Evolutionary conservation across 1,140 invertebrate species (phyloP).

Genomic region (Atta cephalotes): DNA sequence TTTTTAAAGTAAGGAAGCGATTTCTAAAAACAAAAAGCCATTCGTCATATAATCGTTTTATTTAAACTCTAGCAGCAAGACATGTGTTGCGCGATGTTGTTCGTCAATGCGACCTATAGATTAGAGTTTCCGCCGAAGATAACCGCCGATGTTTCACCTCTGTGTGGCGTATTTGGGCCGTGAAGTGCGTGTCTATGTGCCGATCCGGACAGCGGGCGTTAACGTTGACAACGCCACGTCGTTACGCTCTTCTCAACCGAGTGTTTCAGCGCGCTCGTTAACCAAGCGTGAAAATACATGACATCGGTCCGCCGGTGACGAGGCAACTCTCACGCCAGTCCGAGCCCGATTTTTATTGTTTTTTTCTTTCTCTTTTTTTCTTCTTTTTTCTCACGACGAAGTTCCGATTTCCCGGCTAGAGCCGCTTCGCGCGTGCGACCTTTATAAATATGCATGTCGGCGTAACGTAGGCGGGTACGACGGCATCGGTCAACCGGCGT

Average conservation of each 20-base stretch:
- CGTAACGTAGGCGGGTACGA: constrained; percentile 46
- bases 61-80: neutral
- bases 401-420: constrained; percentile 72
- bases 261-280: constrained; percentile 47
- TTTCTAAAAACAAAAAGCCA: neutral
- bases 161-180: neutral
- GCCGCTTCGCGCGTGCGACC: neutral
- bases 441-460: constrained; percentile 77
- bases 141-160: neutral
- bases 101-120: neutral
- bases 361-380: constrained; percentile 34
- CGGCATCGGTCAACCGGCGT: neutral
- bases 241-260: constrained; percentile 58
- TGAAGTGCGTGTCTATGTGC: neutral
- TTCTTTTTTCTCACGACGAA: neutral
- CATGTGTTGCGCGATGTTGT: neutral
- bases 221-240: constrained; percentile 55
- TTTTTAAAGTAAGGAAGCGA: no score
- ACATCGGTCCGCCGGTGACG: constrained; percentile 47
- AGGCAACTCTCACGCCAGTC: constrained; percentile 31
- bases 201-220: constrained; percentile 30
- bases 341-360: constrained; percentile 76
- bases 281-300: constrained; percentile 54
- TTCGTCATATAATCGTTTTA: neutral
- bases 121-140: neutral